Evolutionary conservation across 2,113 vertebrate genomes (phyloP), one percentile per base, ranked within the genome.

Genomic region (Ptilorrhoa leucosticta): DNA sequence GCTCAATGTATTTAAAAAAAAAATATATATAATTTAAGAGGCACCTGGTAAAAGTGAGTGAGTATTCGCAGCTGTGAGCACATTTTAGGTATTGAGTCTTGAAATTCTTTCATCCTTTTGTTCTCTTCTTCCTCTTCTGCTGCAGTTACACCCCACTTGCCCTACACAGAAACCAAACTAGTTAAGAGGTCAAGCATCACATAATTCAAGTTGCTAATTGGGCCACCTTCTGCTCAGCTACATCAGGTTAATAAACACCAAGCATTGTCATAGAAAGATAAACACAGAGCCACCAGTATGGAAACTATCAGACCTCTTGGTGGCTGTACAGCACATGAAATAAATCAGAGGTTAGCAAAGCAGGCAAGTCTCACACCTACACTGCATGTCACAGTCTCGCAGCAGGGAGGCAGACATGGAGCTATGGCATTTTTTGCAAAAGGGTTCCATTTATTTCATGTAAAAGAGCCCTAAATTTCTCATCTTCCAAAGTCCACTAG

Each of bases 31-130:
- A 50, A 83, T 61, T 10, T 42, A 66, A 87, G 17, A 75, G 17
- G n/a, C 85, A 99, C 99, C 99, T 99, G 99, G 97, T 99, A 99
- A 92, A 99, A 99, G 89, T 99, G 99, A 7, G 99, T 99, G 86
- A 99, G 98, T 92, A 99, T 98, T 76, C 99, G 98, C 44, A 99
- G 93, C 97, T 99, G 99, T 14, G 99, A 99, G 87, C 98, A 98
- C 99, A 99, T 99, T 98, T 99, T 99, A 77, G 99, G 99, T 95
- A 99, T 98, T 6, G 98, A 99, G 30, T 99, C 98, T 95, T 98
- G 98, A 94, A 99, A 99, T 86, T 99, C 98, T 70, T 98, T 98
- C 64, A 99, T 96, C 87, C 99, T 98, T 96, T 93, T 98, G 79
- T 95, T 98, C 93, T 99, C 99, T 42, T 98, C 98, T 15, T 98